phyloP scores from a whole-genome alignment of 1,140 invertebrate species.

The Venturia canescens region DNA sequence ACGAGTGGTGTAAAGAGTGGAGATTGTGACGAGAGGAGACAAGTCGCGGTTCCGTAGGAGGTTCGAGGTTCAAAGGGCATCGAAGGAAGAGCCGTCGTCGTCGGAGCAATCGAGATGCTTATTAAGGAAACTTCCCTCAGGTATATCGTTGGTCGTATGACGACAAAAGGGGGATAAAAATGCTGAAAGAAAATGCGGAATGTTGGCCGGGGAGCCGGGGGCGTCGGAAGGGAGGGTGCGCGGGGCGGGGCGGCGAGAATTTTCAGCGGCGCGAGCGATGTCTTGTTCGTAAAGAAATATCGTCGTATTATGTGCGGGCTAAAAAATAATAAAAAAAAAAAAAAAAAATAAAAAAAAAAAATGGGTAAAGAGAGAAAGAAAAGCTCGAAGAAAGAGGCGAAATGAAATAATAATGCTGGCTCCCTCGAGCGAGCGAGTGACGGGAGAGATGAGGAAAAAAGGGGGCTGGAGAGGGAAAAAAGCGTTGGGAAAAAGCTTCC shows the following conservation, averaged over 20 bases:
- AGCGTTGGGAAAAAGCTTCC: neutral
- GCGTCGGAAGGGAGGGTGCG: too few relatives aligned
- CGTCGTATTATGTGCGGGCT: neutral
- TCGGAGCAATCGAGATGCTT: conserved; percentile 62
- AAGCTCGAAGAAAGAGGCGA: neutral
- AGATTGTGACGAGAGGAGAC: neutral
- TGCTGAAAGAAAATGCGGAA: neutral
- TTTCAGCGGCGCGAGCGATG: too few relatives aligned
- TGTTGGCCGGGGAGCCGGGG: neutral
- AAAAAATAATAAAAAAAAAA: neutral
- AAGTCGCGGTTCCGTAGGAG: neutral
- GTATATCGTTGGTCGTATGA: conserved; percentile 61
- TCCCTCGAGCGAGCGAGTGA: neutral
- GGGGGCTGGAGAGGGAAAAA: neutral
- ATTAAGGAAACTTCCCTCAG: conserved; percentile 75
- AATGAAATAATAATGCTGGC: neutral
- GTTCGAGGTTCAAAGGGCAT: neutral
- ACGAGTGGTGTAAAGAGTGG: too few relatives aligned
- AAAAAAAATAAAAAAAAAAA: neutral
- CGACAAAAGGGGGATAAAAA: neutral
- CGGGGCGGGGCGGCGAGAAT: neutral
- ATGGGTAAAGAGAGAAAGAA: too few relatives aligned
- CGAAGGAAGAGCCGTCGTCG: neutral
- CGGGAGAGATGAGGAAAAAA: neutral
- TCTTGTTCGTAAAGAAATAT: neutral